These are phyloP conservation scores for Maylandia zebra DNA, from an alignment of 2,113 vertebrate species.

Conservation along the genomic window DNA sequence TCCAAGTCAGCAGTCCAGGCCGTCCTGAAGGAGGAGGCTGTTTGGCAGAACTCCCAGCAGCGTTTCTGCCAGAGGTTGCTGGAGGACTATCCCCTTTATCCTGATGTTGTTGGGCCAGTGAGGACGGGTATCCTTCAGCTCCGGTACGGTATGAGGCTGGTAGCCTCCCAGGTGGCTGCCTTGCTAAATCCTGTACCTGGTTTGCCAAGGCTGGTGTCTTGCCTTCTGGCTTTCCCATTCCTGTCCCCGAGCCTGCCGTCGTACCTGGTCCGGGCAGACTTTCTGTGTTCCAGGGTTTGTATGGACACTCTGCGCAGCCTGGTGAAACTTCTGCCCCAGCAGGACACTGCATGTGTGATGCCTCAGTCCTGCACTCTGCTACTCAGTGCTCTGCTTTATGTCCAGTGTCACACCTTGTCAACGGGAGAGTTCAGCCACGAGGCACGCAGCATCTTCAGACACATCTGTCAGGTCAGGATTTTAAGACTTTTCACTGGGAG, in stretches of 20 bases:
- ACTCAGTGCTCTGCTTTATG: conserved; percentile 80
- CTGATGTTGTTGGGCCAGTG: conserved; percentile 79
- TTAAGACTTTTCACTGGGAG: background rate
- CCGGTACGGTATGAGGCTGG: conserved; percentile 86
- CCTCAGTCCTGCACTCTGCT: conserved; percentile 74
- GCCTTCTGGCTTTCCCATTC: conserved; percentile 82
- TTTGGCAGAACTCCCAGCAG: conserved; percentile 92
- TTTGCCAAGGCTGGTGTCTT: conserved; percentile 70
- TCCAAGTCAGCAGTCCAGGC: conserved; percentile 71
- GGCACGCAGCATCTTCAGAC: conserved; percentile 81
- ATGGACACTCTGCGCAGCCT: conserved; percentile 76
- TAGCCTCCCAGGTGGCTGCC: conserved; percentile 79
- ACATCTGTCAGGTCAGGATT: conserved; percentile 84
- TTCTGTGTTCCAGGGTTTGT: conserved; percentile 81
- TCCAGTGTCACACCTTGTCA: conserved; percentile 79
- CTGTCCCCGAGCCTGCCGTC: conserved; percentile 70
- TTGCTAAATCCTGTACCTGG: conserved; percentile 59
- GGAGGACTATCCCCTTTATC: conserved; percentile 82
- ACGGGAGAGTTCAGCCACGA: conserved; percentile 77
- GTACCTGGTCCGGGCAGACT: conserved; percentile 80
- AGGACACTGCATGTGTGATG: conserved; percentile 36
- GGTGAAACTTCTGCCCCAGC: conserved; percentile 66
- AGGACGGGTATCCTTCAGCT: conserved; percentile 83
- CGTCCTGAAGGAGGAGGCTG: conserved; percentile 85
- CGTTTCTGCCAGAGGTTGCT: conserved; percentile 79